These are phyloP conservation scores for Rhingia campestris DNA, from an alignment of 2,888 invertebrate species.

Conservation along the genomic window DNA sequence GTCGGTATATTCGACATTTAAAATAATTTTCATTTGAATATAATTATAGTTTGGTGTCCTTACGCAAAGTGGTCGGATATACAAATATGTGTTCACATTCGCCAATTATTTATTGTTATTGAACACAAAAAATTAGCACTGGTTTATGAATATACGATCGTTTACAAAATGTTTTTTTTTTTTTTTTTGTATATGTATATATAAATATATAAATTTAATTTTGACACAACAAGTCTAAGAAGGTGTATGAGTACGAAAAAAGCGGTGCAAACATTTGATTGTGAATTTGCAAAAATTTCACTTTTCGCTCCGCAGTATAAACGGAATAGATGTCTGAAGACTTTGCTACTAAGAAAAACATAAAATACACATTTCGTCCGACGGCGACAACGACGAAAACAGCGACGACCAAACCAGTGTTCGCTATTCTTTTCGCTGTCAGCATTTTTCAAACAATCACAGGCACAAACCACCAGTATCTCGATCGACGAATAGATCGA, in stretches of 20 bases:
- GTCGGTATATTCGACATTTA: neutral
- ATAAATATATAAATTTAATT: neutral
- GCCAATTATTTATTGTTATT: neutral
- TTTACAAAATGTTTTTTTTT: neutral
- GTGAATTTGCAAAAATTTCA: slow-evolving; percentile 34
- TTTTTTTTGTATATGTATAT: neutral
- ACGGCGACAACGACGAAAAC: neutral
- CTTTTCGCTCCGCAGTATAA: slow-evolving; percentile 40
- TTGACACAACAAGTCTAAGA: neutral
- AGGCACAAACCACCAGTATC: slow-evolving; percentile 50
- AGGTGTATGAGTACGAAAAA: neutral
- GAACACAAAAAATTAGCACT: neutral
- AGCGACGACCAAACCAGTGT: slow-evolving; percentile 11
- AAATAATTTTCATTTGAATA: neutral
- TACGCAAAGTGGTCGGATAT: neutral
- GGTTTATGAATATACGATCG: neutral
- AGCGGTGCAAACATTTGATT: slow-evolving; percentile 26
- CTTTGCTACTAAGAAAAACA: slow-evolving; percentile 58
- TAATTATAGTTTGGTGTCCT: neutral
- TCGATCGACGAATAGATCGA: slow-evolving; percentile 66
- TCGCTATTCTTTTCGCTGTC: slow-evolving; percentile 56
- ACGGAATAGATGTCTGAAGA: slow-evolving; percentile 53
- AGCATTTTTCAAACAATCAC: slow-evolving; percentile 32
- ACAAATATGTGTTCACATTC: neutral
- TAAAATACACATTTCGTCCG: slow-evolving; percentile 46